Evolutionary conservation across 2,888 invertebrate species (phyloP).

Genomic region (Drosophila suboccidentalis): DNA sequence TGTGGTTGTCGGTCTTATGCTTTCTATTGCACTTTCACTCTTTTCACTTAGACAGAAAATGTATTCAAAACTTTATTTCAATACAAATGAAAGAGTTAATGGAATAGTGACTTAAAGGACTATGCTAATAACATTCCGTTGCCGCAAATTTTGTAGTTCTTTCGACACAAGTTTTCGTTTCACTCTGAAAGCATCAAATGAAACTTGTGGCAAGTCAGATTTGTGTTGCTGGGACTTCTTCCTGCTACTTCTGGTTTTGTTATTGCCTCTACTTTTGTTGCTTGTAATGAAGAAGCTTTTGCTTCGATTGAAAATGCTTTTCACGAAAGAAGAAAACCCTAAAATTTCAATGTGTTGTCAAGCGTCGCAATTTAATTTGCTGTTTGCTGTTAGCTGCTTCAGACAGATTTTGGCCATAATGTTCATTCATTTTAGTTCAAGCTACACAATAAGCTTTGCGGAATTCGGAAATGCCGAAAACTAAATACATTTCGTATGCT

Average conservation of each 20-base stretch:
- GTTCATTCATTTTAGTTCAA: conserved; percentile 16
- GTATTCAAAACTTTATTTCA: conserved; percentile 12
- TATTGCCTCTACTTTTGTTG: conserved; percentile 7
- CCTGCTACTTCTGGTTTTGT: not conserved
- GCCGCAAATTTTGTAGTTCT: conserved; percentile 11
- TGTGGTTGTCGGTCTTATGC: not conserved
- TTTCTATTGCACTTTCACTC: conserved; percentile 17
- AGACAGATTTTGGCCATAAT: conserved; percentile 18
- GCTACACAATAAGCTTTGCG: conserved; percentile 60
- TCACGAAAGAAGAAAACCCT: not conserved
- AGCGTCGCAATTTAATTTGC: conserved; percentile 65
- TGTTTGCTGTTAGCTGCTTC: conserved; percentile 12
- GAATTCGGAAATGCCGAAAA: conserved; percentile 48
- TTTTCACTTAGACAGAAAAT: not conserved
- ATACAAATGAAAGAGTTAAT: conserved; percentile 10
- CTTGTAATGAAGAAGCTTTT: conserved; percentile 28
- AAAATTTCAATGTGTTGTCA: conserved; percentile 47
- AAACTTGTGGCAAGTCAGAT: conserved; percentile 35
- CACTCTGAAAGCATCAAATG: conserved; percentile 19
- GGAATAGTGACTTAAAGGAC: conserved; percentile 3
- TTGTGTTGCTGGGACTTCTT: not conserved
- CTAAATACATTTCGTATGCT: conserved; percentile 60
- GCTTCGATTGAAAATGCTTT: conserved; percentile 34
- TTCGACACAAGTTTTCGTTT: conserved; percentile 36
- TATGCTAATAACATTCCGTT: conserved; percentile 39